phyloP scores from a whole-genome alignment of 2,113 vertebrate species.

The Phyllostomus hastatus region DNA sequence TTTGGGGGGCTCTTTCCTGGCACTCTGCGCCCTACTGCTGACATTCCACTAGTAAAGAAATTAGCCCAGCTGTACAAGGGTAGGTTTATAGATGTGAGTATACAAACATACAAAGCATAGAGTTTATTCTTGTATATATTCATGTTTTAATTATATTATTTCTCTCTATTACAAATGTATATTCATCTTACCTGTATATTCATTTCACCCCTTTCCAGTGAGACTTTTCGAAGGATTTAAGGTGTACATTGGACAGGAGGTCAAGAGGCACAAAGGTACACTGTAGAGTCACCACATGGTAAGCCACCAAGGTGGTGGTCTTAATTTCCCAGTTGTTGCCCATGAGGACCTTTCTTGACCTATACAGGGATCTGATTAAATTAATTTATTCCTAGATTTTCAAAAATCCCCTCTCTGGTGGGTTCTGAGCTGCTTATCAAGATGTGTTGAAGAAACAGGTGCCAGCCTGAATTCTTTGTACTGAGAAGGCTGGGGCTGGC shows the following conservation, averaged over 20 bases:
- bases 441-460: neutral
- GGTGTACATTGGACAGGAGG: neutral
- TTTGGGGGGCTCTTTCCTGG: neutral
- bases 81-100: neutral
- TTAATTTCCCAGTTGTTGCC: neutral
- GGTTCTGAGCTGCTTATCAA: conserved; percentile 28
- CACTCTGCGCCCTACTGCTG: neutral
- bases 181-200: neutral
- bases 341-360: conserved; percentile 1
- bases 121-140: neutral
- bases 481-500: neutral
- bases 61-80: neutral
- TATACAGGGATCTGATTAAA: conserved; percentile 8
- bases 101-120: neutral
- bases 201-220: neutral
- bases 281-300: neutral
- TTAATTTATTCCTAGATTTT: conserved; percentile 43
- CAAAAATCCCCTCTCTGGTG: neutral
- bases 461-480: conserved; percentile 30
- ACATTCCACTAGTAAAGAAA: neutral
- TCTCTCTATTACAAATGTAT: neutral
- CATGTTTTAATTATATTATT: neutral
- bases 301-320: neutral
- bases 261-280: neutral
- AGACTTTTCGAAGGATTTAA: neutral